Evolutionary conservation across 2,797 vertebrate species (phyloP), one percentile per base, ranked within the genome.

Genomic region (Myotis myotis): DNA sequence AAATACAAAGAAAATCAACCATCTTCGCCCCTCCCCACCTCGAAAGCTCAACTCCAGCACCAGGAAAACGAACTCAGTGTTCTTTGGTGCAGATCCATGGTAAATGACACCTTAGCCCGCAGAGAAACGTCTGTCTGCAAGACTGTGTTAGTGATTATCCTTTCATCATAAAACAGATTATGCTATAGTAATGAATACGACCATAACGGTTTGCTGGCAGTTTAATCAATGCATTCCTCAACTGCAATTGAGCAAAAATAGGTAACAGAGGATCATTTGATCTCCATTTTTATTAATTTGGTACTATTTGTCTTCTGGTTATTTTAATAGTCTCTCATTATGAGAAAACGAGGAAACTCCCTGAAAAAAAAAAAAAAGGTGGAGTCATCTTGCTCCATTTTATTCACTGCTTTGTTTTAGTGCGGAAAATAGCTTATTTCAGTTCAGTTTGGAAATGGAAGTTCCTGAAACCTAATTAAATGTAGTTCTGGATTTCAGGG

Each of bases 321-420:
- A 71, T 92, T 96, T 96, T 96, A 97, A 96, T 93, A 93, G 96
- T 96, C 96, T 96, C 91, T 96, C 96, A 95, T 97, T 94, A 97
- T 79, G 86, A 93, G 90, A 81, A 97, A 96, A 94, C 38, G 36
- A 84, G 64, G 83, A 88, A 91, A 97, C 44, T 94, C 83, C 70
- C 57, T 66, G 15, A 0, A 1, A 17, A 23, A 51, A 64, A 51
- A 64, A 72, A 66, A 51, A 57, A 70, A 72, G 53, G 55, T n/a
- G 23, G 23, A n/a, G 4, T 84, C 44, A 20, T 80, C 71, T 81
- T 86, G 36, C 44, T 96, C 53, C 11, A 19, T 87, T 87, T 86
- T 49, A 30, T 33, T 41, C 71, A 20, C 8, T 1, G 5, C 79
- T 78, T 85, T 81, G 41, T 83, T 78, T 87, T 16, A 60, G 47